Evolutionary conservation across 2,113 vertebrate genomes (phyloP).

Genomic region (Leucosticte australis): DNA sequence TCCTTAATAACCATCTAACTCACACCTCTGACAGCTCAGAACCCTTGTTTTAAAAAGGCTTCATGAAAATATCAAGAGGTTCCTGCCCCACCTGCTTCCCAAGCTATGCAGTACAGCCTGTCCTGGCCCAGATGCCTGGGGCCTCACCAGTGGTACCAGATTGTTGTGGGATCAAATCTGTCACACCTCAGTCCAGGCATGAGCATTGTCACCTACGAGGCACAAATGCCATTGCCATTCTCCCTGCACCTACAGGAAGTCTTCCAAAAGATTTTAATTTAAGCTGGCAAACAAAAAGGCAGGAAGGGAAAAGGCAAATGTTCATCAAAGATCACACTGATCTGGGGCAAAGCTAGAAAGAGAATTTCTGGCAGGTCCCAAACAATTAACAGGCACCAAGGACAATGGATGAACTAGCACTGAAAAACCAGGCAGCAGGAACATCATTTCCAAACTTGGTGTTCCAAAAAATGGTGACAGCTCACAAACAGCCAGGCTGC

Average conservation of each 20-base stretch:
- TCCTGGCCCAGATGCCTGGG: background rate
- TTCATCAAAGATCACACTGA: background rate
- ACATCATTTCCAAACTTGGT: background rate
- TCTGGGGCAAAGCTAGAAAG: background rate
- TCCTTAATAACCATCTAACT: background rate
- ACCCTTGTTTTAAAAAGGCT: background rate
- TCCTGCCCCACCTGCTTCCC: background rate
- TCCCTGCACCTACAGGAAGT: background rate
- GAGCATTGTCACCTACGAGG: background rate
- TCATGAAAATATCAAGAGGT: background rate
- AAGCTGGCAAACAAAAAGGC: background rate
- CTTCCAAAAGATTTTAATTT: background rate
- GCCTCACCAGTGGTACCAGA: background rate
- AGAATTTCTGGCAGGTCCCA: background rate
- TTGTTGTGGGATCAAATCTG: background rate
- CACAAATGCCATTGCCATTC: background rate
- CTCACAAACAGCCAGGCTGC: background rate
- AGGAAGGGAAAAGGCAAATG: background rate
- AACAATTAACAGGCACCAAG: background rate
- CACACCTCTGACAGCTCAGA: background rate
- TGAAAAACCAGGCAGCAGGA: background rate
- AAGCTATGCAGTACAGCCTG: background rate
- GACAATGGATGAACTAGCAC: background rate
- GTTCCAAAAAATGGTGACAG: background rate
- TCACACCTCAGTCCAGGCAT: accelerated